Conservation (phyloP, 2,113 vertebrate genomes). For the Mesitornis unicolor region DNA sequence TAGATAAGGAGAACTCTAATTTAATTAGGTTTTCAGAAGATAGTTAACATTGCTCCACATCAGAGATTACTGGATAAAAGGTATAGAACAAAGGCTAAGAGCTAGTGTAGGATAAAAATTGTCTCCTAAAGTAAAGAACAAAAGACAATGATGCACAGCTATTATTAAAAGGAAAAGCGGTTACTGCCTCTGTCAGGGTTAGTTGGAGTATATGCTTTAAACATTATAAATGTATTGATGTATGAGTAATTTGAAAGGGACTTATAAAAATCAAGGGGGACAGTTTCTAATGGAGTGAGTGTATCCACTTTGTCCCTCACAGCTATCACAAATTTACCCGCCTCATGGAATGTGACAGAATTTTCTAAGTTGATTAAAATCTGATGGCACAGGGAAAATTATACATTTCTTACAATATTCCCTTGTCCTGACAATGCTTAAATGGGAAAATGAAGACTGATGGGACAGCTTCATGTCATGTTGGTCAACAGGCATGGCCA, state of each 20-base stretch:
- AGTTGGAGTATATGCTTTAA: neutral
- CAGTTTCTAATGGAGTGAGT: neutral
- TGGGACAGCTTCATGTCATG: neutral
- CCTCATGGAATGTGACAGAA: neutral
- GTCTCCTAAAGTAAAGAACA: neutral
- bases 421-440: neutral
- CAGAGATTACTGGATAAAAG: conserved; percentile 16
- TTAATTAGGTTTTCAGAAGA: conserved; percentile 28
- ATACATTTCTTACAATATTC: neutral
- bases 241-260: neutral
- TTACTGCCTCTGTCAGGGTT: neutral
- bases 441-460: neutral
- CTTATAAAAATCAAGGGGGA: neutral
- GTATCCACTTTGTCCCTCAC: neutral
- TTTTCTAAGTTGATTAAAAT: neutral
- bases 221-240: neutral
- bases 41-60: neutral
- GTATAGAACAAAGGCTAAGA: neutral
- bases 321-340: neutral
- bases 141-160: neutral
- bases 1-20: conserved; percentile 29
- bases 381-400: neutral
- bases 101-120: neutral
- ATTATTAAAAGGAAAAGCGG: neutral
- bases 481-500: neutral